Conservation (phyloP, 1,140 invertebrate species). For the Drosophila parabipectinata region DNA sequence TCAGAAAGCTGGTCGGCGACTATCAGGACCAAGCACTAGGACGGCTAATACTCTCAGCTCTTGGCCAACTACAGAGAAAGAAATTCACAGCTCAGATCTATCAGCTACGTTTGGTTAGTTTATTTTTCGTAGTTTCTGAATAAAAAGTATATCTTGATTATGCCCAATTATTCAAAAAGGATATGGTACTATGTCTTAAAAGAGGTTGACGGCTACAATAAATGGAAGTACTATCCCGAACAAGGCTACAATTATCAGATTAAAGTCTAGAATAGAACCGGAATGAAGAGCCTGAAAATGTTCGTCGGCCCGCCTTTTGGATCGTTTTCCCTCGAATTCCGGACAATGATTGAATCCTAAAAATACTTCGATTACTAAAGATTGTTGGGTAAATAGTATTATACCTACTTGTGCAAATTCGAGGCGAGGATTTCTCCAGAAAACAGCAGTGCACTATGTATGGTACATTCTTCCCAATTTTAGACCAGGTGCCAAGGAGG, state of each 20-base stretch:
- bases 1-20: conserved; percentile 66
- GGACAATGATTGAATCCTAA: not conserved
- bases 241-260: not conserved
- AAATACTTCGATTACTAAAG: not conserved
- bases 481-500: not conserved
- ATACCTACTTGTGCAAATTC: not conserved
- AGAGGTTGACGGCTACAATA: not conserved
- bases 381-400: not conserved
- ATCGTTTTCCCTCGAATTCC: not conserved
- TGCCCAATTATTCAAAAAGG: not conserved
- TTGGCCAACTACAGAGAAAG: not conserved
- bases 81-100: not conserved
- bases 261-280: not conserved
- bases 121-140: not conserved
- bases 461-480: not conserved
- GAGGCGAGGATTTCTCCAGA: not conserved
- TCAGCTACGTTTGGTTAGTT: not conserved
- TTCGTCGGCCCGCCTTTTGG: not conserved
- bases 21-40: conserved; percentile 45
- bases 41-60: conserved; percentile 23
- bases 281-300: not conserved
- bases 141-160: not conserved
- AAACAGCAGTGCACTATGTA: not conserved
- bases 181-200: not conserved
- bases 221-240: not conserved